Conservation (phyloP, 2,113 vertebrate species). For the Plecturocebus donacophilus region DNA sequence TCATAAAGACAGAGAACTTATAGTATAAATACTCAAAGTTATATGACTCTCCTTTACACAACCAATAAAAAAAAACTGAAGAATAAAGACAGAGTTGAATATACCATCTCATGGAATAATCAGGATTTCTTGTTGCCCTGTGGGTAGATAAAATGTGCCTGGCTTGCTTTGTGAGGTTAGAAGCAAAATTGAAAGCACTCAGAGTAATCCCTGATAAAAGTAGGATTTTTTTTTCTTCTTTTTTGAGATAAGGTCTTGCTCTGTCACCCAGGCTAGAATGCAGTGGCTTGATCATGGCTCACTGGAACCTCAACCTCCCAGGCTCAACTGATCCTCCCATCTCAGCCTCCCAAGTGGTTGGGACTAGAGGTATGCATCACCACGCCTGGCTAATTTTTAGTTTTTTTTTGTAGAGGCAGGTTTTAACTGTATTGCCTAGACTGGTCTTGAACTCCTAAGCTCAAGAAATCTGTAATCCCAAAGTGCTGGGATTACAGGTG, state of each 20-base stretch:
- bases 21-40: neutral
- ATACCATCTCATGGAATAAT: neutral
- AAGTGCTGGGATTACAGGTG: neutral
- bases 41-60: neutral
- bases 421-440: no score
- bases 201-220: neutral
- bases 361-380: no score
- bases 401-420: no score
- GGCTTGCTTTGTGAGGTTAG: neutral
- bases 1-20: neutral
- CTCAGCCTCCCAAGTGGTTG: no score
- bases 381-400: no score
- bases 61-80: neutral
- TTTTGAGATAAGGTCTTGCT: no score
- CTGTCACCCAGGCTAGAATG: no score
- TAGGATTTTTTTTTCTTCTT: neutral
- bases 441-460: no score
- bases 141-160: neutral
- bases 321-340: no score
- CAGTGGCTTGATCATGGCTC: no score
- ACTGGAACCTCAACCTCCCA: no score
- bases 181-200: conserved; percentile 26
- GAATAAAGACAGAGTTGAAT: neutral
- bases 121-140: neutral
- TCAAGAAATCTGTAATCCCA: no score